phyloP scores from a whole-genome alignment of 2,797 vertebrate species.

The Sarcoramphus papa region DNA sequence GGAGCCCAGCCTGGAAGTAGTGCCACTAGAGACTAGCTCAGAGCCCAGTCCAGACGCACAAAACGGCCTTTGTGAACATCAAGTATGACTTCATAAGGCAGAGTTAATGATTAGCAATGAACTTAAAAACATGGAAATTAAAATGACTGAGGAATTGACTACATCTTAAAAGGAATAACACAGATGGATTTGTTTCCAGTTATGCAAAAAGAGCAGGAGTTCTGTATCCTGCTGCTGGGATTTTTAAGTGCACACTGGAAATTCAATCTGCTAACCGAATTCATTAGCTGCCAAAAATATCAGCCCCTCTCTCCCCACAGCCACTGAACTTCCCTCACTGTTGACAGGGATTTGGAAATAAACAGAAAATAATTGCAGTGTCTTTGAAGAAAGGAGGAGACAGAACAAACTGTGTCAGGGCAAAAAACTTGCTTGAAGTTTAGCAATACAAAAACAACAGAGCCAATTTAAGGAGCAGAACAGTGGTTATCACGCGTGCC shows the following conservation, averaged over 20 bases:
- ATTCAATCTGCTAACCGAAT: conserved; percentile 45
- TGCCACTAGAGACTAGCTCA: background rate
- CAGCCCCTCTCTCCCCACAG: background rate
- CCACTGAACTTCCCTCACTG: conserved; percentile 17
- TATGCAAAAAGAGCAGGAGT: background rate
- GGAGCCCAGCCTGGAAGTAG: background rate
- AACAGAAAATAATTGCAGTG: conserved; percentile 40
- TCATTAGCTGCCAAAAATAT: conserved; percentile 49
- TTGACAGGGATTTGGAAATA: conserved; percentile 53
- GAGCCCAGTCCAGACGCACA: background rate
- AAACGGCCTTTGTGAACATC: conserved; percentile 65
- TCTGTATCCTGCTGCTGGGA: background rate
- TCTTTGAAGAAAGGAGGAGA: conserved; percentile 35
- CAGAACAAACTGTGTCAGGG: background rate
- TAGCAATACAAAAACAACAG: conserved; percentile 55
- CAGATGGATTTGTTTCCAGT: conserved; percentile 23
- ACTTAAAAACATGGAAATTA: background rate
- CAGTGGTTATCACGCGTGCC: background rate
- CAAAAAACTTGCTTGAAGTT: conserved; percentile 26
- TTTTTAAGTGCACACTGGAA: conserved; percentile 49
- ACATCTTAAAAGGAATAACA: background rate
- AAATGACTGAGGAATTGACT: background rate
- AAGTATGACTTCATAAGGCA: conserved; percentile 58
- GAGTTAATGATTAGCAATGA: background rate
- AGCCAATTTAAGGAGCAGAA: conserved; percentile 47